These are phyloP conservation scores for Epizoanthus rinbou DNA, from an alignment of 92 coral and sea anemone species.

Conservation along the genomic window DNA sequence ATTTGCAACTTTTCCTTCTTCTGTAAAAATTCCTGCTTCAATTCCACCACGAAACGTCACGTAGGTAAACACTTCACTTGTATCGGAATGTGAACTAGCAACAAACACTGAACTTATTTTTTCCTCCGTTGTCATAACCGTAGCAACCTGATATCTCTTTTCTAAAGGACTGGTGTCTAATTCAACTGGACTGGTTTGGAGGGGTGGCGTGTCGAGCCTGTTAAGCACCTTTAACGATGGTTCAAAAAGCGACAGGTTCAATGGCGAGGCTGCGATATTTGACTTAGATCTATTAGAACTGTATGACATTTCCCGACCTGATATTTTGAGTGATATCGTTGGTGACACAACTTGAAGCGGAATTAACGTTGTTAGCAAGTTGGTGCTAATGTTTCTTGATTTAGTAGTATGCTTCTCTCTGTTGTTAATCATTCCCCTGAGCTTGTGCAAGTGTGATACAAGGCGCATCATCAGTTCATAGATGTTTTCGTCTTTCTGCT, in stretches of 20 bases:
- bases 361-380: not conserved
- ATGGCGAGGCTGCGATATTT: not conserved
- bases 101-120: not conserved
- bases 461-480: not conserved
- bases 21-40: constrained; percentile 75
- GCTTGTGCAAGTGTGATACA: constrained; percentile 24
- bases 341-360: not conserved
- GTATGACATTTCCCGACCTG: not conserved
- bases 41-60: constrained; percentile 80
- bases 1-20: constrained; percentile 60
- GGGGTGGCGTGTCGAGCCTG: constrained; percentile 23
- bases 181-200: constrained; percentile 22
- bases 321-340: not conserved
- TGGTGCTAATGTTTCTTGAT: not conserved
- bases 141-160: not conserved
- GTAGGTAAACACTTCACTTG: constrained; percentile 66
- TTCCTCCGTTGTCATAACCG: not conserved
- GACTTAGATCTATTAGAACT: not conserved
- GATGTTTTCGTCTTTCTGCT: not conserved
- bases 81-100: constrained; percentile 22
- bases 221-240: not conserved
- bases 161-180: constrained; percentile 23
- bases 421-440: not conserved
- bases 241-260: not conserved
- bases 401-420: not conserved